Percentiles rank a stretch among this genome's conserved stretches.
These are phyloP conservation scores for Drosophila rufa DNA, from an alignment of 1,140 invertebrate genomes.

Conservation along the genomic window DNA sequence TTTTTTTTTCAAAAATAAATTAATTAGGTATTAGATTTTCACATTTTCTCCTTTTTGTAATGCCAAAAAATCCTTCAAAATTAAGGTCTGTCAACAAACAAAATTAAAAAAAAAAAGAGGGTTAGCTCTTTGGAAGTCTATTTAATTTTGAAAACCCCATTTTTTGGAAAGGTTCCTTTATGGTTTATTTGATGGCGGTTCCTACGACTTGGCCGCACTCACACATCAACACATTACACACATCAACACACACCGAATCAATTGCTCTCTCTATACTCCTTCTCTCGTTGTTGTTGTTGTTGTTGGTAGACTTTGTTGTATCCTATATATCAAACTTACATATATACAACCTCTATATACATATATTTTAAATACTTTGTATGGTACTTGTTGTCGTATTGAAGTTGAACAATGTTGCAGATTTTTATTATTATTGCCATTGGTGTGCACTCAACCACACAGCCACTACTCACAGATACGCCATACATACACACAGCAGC, in stretches of 20 bases:
- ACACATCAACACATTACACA: conserved; percentile 15
- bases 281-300: conserved; percentile 51
- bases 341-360: conserved; percentile 41
- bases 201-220: conserved; percentile 16
- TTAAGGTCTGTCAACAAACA: too few relatives aligned
- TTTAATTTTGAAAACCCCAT: conserved; percentile 1
- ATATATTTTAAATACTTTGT: conserved; percentile 61
- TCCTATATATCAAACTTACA: conserved; percentile 45
- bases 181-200: conserved; percentile 28
- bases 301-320: conserved; percentile 67
- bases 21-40: too few relatives aligned
- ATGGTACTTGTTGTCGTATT: conserved; percentile 72
- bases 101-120: neutral
- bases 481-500: conserved; percentile 11
- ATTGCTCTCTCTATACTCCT: conserved; percentile 59
- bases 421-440: conserved; percentile 75
- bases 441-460: conserved; percentile 74
- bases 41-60: too few relatives aligned
- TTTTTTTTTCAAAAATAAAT: too few relatives aligned
- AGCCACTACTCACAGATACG: conserved; percentile 35
- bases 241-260: conserved; percentile 13
- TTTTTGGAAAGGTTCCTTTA: conserved; percentile 13
- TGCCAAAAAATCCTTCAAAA: too few relatives aligned
- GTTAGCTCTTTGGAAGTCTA: neutral
- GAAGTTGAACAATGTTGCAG: conserved; percentile 66